These are phyloP conservation scores for Galleria mellonella DNA, from an alignment of 1,140 invertebrate species.

Conservation along the genomic window DNA sequence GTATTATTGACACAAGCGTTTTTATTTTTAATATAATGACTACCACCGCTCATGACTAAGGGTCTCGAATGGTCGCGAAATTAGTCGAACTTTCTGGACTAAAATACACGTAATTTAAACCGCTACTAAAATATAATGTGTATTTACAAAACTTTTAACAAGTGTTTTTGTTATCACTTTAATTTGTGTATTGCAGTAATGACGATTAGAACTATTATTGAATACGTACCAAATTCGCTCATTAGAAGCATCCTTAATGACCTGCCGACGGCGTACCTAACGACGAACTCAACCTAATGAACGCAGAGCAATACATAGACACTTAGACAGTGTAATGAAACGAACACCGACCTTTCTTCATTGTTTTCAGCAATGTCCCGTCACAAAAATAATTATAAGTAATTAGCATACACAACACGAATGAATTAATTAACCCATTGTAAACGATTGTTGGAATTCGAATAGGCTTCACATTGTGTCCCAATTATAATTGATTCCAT, in stretches of 20 bases:
- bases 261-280: constrained; percentile 3
- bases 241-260: constrained; percentile 16
- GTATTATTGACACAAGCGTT: too few species aligned
- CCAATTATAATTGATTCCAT: constrained; percentile 70
- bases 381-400: not conserved
- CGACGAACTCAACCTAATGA: constrained; percentile 9
- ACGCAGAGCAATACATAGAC: not conserved
- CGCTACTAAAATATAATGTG: too few species aligned
- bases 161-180: too few species aligned
- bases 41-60: too few species aligned
- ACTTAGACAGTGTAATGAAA: not conserved
- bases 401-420: constrained; percentile 10
- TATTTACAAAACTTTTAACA: too few species aligned
- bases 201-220: constrained; percentile 12
- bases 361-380: not conserved
- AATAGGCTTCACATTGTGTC: constrained; percentile 52
- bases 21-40: too few species aligned
- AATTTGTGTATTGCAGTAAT: not conserved
- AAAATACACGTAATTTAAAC: too few species aligned
- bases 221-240: constrained; percentile 10
- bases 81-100: too few species aligned
- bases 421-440: constrained; percentile 34
- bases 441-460: constrained; percentile 29
- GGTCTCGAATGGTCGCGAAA: too few species aligned
- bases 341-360: not conserved